phyloP scores from a whole-genome alignment of 2,888 invertebrate species.

The Lepidonotus clava region DNA sequence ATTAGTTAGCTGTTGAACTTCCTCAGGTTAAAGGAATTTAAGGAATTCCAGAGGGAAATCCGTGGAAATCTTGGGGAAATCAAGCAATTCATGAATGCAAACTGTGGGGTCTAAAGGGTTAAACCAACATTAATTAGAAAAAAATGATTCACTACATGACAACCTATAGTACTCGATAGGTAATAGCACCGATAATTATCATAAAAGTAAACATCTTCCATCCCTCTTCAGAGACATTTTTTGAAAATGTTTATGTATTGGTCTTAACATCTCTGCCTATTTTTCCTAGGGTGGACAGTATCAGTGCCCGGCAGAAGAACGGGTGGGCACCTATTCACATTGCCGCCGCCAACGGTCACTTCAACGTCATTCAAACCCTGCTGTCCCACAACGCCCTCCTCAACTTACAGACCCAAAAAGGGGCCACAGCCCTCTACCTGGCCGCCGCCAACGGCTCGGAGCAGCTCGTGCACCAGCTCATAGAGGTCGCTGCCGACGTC shows the following conservation, averaged over 20 bases:
- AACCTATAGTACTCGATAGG: too few relatives aligned
- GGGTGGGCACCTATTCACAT: constrained; percentile 63
- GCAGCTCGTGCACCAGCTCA: constrained; percentile 35
- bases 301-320: constrained; percentile 57
- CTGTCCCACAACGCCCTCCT: constrained; percentile 53
- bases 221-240: too few relatives aligned
- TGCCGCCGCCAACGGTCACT: constrained; percentile 59
- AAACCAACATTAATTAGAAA: too few relatives aligned
- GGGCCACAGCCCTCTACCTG: constrained; percentile 60
- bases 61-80: too few relatives aligned
- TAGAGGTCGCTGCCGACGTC: constrained; percentile 50
- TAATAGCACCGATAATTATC: too few relatives aligned
- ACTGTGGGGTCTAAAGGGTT: too few relatives aligned
- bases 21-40: too few relatives aligned
- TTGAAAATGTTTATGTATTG: background rate
- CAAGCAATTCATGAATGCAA: too few relatives aligned
- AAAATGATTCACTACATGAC: too few relatives aligned
- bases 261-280: background rate
- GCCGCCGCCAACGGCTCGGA: constrained; percentile 58
- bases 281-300: constrained; percentile 45
- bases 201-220: too few relatives aligned
- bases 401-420: constrained; percentile 58
- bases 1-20: too few relatives aligned
- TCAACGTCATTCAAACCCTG: constrained; percentile 52
- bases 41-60: too few relatives aligned